Base-by-base conservation (phyloP, 1,140 invertebrate species). In the Ridgeia piscesae region DNA sequence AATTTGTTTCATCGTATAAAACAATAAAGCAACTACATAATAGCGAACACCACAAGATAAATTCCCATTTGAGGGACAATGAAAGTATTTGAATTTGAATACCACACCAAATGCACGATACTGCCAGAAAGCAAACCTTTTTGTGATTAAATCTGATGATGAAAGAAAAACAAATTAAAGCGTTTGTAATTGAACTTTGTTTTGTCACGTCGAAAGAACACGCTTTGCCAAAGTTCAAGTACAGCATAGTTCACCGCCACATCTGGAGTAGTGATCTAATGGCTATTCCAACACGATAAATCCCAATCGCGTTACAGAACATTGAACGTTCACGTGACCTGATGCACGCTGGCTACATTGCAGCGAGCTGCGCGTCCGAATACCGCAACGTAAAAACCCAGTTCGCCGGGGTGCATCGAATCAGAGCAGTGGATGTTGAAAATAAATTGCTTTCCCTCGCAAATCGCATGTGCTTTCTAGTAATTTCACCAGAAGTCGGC, bases 381-480 rank as follows among this genome's bases (percentile, higher is more conserved):
- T 77, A 4, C 17, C 58, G 27, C 48, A 21, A 11, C 48, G 48
- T 50, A 50, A 50, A 50, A 0, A 50, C 48, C 8, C 48, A 21
- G 58, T 77, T 77, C 58, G 58, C 58, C 58, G 58, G 58, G 58
- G 58, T 77, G 58, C 58, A 77, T 77, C 58, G 58, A 77, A 77
- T 77, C 58, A 77, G 58, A 27, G 58, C 58, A 77, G 58, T 21
- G 58, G 58, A 77, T 77, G 58, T 77, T 21, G 58, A 77, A 77
- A 77, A 77, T 77, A 77, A 77, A 77, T 77, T 77, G 58, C 58
- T 77, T 77, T 31, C 58, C 27, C 58, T 77, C 27, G 58, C 11
- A 77, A 77, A 77, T 77, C 58, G 58, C 58, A 77, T 77, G 58
- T 77, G 58, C 11, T 77, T 77, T 9, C 27, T 77, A 77, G 0